Conservation (phyloP, 2,113 vertebrate species). For the Vombatus ursinus region DNA sequence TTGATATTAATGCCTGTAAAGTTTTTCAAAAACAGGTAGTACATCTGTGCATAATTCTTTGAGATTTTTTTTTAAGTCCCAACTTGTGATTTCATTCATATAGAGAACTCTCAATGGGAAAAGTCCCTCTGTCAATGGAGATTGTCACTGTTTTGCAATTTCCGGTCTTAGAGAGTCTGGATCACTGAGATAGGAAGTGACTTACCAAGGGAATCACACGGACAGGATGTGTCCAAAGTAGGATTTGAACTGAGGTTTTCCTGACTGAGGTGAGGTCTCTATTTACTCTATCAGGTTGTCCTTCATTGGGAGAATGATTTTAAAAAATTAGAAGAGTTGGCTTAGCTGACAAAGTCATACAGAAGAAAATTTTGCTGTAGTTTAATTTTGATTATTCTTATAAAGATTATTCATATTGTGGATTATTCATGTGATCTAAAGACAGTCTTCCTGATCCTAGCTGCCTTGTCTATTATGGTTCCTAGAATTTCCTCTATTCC, state of each 20-base stretch:
- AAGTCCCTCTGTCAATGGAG: background rate
- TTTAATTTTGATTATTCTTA: background rate
- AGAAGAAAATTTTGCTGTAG: background rate
- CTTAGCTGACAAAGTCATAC: background rate
- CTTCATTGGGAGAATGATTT: background rate
- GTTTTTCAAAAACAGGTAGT: slow-evolving; percentile 22
- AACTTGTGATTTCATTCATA: background rate
- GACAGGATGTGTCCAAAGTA: background rate
- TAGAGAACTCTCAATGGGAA: background rate
- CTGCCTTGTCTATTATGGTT: background rate
- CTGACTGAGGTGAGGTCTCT: background rate
- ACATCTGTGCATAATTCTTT: background rate
- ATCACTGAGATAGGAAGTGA: background rate
- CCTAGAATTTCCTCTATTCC: background rate
- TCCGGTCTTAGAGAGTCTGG: background rate
- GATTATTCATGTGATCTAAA: background rate
- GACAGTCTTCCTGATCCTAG: background rate
- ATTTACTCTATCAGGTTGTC: background rate
- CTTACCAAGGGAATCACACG: background rate
- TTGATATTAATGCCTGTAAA: background rate
- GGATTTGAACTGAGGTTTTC: background rate
- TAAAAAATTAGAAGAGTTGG: slow-evolving; percentile 32
- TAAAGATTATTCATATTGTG: background rate
- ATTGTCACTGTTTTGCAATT: background rate
- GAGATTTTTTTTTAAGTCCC: background rate